A percentile compares a stretch with the other conserved stretches of the same genome.
These are phyloP conservation scores for Dipus sagitta DNA, from an alignment of 2,797 vertebrate species.

Conservation along the genomic window DNA sequence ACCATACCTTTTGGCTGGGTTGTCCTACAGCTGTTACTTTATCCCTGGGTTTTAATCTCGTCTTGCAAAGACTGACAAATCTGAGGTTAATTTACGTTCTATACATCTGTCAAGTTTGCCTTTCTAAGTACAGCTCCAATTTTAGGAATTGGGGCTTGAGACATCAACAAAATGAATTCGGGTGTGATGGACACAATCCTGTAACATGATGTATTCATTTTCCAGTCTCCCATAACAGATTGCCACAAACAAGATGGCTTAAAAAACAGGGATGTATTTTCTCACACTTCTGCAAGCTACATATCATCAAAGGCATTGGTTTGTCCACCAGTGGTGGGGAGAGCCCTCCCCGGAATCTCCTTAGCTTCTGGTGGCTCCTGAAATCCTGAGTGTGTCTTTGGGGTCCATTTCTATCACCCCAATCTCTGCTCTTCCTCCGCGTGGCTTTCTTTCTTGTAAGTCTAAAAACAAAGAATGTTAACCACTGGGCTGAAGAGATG, in stretches of 20 bases:
- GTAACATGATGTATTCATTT: neutral
- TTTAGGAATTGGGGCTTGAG: neutral
- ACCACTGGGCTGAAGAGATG: too few relatives aligned
- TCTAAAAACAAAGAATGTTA: neutral
- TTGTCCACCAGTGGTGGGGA: too few relatives aligned
- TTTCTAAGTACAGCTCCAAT: neutral
- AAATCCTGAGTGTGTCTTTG: fast-evolving
- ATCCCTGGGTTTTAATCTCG: neutral
- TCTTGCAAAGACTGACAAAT: neutral
- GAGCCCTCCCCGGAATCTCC: neutral
- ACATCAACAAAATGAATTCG: neutral
- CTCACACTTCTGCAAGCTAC: neutral
- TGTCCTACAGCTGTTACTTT: fast-evolving
- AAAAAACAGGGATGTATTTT: neutral
- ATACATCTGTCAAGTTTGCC: neutral
- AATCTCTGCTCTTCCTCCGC: fast-evolving
- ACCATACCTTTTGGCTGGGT: neutral
- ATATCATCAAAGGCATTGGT: neutral
- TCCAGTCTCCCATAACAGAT: neutral
- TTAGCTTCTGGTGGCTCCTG: neutral
- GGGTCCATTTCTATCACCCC: neutral
- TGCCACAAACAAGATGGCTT: neutral
- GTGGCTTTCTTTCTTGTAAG: neutral
- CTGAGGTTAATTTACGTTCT: neutral
- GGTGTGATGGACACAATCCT: fast-evolving